phyloP scores from a whole-genome alignment of 2,797 vertebrate genomes.

The Pseudopleuronectes americanus region DNA sequence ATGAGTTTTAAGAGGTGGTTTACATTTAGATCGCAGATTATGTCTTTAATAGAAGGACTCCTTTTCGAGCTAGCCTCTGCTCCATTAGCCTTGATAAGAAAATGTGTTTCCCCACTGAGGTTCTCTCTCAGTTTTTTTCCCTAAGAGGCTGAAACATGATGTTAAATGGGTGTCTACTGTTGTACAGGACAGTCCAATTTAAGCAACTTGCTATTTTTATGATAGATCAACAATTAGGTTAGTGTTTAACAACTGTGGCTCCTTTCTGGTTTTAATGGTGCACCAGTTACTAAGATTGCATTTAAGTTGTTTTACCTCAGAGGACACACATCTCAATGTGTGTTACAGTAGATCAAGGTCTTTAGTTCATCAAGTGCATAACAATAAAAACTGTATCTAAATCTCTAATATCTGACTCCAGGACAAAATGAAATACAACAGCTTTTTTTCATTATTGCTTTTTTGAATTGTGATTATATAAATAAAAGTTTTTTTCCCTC shows the following conservation, averaged over 20 bases:
- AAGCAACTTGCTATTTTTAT: not conserved
- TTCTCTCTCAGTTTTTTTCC: not conserved
- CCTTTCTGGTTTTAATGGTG: not conserved
- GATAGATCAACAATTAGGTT: conserved; percentile 13
- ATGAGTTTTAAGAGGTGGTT: not conserved
- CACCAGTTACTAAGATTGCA: not conserved
- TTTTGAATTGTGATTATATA: not conserved
- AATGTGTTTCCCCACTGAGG: not conserved
- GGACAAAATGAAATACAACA: not conserved
- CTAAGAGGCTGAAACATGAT: not conserved
- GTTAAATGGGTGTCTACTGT: conserved; percentile 5
- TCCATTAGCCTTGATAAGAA: not conserved
- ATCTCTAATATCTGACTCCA: not conserved
- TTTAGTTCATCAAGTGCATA: not conserved
- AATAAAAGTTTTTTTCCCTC: not conserved
- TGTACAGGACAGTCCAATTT: conserved; percentile 1
- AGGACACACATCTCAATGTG: not conserved
- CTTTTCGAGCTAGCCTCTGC: not conserved
- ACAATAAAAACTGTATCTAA: not conserved
- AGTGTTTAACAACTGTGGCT: not conserved
- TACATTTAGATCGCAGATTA: not conserved
- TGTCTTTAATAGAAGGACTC: not conserved
- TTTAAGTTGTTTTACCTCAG: not conserved
- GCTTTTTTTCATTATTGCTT: not conserved
- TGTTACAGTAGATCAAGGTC: not conserved